Conservation (phyloP, 2,113 vertebrate species). For the Nesoenas mayeri region DNA sequence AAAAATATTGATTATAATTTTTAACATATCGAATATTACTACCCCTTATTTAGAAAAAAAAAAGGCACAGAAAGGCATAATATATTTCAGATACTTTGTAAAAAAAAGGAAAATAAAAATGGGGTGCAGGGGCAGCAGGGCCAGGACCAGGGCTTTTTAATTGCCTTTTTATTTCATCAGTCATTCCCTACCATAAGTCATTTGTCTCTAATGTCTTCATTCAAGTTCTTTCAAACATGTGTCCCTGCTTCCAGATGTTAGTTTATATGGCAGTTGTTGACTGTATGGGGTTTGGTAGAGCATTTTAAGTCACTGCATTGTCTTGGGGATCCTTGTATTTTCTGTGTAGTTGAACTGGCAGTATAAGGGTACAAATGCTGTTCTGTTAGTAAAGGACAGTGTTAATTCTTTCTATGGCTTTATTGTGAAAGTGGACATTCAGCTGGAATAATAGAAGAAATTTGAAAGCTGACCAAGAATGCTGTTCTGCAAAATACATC, state of each 20-base stretch:
- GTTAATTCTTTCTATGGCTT: neutral
- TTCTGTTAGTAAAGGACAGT: neutral
- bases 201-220: neutral
- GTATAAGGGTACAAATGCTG: neutral
- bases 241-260: neutral
- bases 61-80: neutral
- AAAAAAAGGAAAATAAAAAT: neutral
- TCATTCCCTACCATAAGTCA: neutral
- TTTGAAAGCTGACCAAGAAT: neutral
- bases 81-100: neutral
- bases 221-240: neutral
- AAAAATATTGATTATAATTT: neutral
- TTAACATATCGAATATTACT: neutral
- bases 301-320: neutral
- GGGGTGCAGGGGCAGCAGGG: too few species aligned
- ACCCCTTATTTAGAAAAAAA: neutral
- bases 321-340: neutral
- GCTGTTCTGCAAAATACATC: neutral
- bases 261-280: neutral
- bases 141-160: neutral
- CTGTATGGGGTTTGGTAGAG: neutral
- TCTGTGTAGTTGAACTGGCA: neutral
- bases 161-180: neutral
- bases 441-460: neutral
- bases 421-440: neutral